Conservation (phyloP, 2,797 vertebrate species). For the Cephalopachus bancanus region DNA sequence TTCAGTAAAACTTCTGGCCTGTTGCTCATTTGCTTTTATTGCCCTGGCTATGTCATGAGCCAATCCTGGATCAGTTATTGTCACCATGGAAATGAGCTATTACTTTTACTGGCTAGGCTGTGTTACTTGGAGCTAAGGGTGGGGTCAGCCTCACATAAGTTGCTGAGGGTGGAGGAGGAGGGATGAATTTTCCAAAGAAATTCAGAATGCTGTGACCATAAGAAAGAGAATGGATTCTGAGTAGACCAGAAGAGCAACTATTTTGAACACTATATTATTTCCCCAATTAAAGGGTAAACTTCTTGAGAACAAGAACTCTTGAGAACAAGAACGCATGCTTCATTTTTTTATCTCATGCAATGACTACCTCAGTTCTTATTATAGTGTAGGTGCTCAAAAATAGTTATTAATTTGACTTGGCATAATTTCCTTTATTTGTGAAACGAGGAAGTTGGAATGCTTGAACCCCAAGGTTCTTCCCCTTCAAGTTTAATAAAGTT, state of each 20-base stretch:
- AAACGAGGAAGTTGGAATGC: background rate
- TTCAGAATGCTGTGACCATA: background rate
- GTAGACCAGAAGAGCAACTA: background rate
- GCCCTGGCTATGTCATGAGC: background rate
- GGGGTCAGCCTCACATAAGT: background rate
- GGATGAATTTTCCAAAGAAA: background rate
- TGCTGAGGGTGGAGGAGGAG: background rate
- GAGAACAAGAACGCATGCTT: constrained; percentile 33
- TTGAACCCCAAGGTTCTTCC: background rate
- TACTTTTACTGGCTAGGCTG: background rate
- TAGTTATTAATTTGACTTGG: constrained; percentile 11
- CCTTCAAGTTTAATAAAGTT: background rate
- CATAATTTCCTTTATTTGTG: constrained; percentile 10
- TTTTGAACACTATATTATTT: background rate
- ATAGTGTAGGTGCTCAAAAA: background rate
- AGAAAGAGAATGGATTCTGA: background rate
- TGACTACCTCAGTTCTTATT: background rate
- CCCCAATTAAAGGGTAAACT: background rate
- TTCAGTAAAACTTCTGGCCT: background rate
- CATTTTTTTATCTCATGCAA: constrained; percentile 22
- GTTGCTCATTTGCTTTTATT: constrained; percentile 26
- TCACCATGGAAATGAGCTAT: constrained; percentile 3
- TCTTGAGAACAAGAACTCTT: constrained; percentile 35
- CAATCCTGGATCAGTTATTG: constrained; percentile 7
- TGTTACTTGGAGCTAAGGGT: background rate